phyloP scores from a whole-genome alignment of 2,888 invertebrate species.

The Diadromus collaris region DNA sequence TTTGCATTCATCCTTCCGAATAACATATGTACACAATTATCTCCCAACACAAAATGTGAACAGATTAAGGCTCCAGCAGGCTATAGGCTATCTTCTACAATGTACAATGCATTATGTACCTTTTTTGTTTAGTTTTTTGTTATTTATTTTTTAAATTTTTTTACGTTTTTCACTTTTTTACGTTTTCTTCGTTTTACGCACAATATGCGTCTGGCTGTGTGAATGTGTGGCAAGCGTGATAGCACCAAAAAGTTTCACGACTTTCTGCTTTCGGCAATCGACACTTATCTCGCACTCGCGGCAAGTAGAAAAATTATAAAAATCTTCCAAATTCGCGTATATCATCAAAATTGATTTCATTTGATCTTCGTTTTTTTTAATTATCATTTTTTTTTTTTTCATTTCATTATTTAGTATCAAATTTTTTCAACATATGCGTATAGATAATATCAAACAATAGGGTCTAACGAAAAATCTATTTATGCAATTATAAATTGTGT shows the following conservation, averaged over 20 bases:
- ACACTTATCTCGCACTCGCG: conserved; percentile 42
- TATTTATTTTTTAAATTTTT: conserved; percentile 69
- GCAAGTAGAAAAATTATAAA: conserved; percentile 43
- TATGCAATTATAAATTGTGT: conserved; percentile 56
- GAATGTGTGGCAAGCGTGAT: conserved; percentile 77
- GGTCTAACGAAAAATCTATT: conserved; percentile 71
- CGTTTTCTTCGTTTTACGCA: conserved; percentile 61
- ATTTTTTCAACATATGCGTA: conserved; percentile 69
- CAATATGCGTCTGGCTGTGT: conserved; percentile 77
- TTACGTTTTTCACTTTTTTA: conserved; percentile 69
- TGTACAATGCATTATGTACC: conserved; percentile 79
- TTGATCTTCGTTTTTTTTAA: conserved; percentile 27
- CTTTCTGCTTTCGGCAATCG: conserved; percentile 65
- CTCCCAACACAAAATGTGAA: conserved; percentile 78
- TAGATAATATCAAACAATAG: conserved; percentile 72
- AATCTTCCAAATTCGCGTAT: conserved; percentile 48
- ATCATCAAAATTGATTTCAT: conserved; percentile 52
- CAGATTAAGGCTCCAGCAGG: conserved; percentile 80
- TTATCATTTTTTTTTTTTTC: conserved; percentile 52
- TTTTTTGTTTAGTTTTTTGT: conserved; percentile 67
- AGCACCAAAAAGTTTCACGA: conserved; percentile 77
- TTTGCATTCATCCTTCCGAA: conserved; percentile 76
- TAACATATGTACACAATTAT: conserved; percentile 79
- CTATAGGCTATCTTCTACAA: conserved; percentile 80
- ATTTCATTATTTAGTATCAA: conserved; percentile 68